phyloP scores from a whole-genome alignment of 1,140 invertebrate species.

The Drosophila santomea region DNA sequence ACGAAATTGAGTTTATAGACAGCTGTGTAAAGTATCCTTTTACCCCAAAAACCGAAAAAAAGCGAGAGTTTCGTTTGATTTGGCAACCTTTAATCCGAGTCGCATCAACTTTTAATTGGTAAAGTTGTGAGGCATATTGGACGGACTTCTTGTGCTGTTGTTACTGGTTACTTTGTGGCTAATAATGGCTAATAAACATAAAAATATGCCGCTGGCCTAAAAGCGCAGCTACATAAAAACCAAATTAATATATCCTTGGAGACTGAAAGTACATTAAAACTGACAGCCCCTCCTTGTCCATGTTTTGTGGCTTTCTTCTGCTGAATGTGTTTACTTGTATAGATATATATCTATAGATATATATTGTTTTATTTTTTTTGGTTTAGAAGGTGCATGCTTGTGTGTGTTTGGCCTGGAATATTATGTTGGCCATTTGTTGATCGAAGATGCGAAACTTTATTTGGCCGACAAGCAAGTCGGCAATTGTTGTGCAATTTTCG shows the following conservation, averaged over 20 bases:
- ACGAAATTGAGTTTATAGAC: neutral
- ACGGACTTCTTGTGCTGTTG: slow-evolving; percentile 1
- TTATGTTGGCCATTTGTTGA: slow-evolving; percentile 25
- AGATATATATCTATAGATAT: no score
- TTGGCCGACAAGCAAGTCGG: slow-evolving; percentile 24
- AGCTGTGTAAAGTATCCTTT: neutral
- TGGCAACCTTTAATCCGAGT: slow-evolving; percentile 52
- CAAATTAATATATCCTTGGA: slow-evolving; percentile 83
- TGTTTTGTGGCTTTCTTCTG: neutral
- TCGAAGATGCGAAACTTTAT: slow-evolving; percentile 49
- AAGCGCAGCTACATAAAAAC: slow-evolving; percentile 67
- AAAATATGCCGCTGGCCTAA: slow-evolving; percentile 62
- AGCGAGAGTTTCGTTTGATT: slow-evolving; percentile 42
- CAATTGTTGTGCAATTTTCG: slow-evolving; percentile 76
- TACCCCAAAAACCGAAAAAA: neutral
- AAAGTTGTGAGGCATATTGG: slow-evolving; percentile 46
- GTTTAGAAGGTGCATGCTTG: neutral
- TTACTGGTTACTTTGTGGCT: slow-evolving; percentile 45
- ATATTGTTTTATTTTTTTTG: neutral
- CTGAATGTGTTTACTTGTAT: slow-evolving; percentile 1
- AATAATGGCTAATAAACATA: slow-evolving; percentile 80
- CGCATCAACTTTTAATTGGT: slow-evolving; percentile 73
- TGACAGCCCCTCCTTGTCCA: neutral
- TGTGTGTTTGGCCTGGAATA: slow-evolving; percentile 35
- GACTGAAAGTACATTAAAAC: slow-evolving; percentile 66